Conservation (phyloP, 2,888 invertebrate genomes). For the Hanleya hanleyi region DNA sequence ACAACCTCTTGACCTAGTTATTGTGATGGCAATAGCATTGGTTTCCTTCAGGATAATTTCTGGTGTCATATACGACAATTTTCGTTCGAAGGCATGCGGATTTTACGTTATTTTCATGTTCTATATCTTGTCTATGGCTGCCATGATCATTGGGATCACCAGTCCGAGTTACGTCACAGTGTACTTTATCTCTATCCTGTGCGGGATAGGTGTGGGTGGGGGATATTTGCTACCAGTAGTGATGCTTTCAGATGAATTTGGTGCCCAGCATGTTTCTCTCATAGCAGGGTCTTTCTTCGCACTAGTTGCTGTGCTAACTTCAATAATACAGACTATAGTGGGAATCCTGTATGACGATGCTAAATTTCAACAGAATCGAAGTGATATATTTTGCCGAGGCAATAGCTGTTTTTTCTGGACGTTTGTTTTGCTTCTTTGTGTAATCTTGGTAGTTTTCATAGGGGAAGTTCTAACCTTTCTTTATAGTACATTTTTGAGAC, state of each 20-base stretch:
- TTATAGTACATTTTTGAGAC: too few species aligned
- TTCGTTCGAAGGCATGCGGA: background rate
- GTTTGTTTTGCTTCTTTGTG: too few species aligned
- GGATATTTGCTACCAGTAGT: background rate
- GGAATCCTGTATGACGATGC: too few species aligned
- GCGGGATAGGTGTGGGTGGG: background rate
- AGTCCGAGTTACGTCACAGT: background rate
- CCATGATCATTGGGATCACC: background rate
- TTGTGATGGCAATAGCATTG: background rate
- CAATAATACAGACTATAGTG: background rate
- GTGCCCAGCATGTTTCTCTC: background rate
- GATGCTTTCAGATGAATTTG: background rate
- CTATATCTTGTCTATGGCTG: background rate
- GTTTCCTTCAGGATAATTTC: background rate
- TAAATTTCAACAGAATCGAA: too few species aligned
- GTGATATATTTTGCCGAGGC: too few species aligned
- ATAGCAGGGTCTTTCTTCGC: background rate
- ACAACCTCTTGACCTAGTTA: background rate
- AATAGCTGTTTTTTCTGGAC: too few species aligned
- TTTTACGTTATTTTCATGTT: background rate
- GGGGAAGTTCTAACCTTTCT: too few species aligned
- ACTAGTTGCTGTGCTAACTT: background rate
- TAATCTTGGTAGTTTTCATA: too few species aligned
- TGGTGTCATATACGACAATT: background rate
- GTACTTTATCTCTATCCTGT: background rate